phyloP scores from a whole-genome alignment of 2,888 invertebrate genomes.

The Caenorhabditis angaria region DNA sequence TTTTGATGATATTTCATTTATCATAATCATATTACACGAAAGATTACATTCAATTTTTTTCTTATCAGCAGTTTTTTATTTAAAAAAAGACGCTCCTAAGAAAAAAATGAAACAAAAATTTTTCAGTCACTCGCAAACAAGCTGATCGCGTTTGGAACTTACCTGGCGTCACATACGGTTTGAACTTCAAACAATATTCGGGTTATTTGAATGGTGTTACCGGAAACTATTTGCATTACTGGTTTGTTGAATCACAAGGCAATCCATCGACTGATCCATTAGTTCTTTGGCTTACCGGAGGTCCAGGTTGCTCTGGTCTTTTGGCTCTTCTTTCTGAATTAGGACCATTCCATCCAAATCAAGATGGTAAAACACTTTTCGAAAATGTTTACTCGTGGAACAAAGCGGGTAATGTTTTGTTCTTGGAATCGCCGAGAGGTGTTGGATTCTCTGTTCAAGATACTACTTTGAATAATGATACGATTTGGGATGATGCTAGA shows the following conservation, averaged over 20 bases:
- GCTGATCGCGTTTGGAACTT: slow-evolving; percentile 56
- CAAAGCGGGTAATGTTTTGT: slow-evolving; percentile 74
- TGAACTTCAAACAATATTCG: slow-evolving; percentile 74
- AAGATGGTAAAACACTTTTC: slow-evolving; percentile 68
- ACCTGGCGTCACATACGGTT: slow-evolving; percentile 62
- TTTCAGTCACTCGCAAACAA: slow-evolving; percentile 54
- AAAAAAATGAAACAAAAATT: neutral
- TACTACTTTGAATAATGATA: slow-evolving; percentile 50
- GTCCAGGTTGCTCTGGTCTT: slow-evolving; percentile 68
- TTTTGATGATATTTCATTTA: slow-evolving; percentile 22
- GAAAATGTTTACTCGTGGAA: slow-evolving; percentile 72
- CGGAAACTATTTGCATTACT: slow-evolving; percentile 61
- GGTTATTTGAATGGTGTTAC: slow-evolving; percentile 71
- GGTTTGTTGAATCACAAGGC: slow-evolving; percentile 66
- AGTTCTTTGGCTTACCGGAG: slow-evolving; percentile 74
- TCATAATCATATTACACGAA: neutral
- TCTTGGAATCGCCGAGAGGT: slow-evolving; percentile 75
- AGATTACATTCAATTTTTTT: neutral
- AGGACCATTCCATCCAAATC: slow-evolving; percentile 64
- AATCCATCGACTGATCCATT: slow-evolving; percentile 73
- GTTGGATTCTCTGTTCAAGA: slow-evolving; percentile 74
- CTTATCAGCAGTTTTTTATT: neutral
- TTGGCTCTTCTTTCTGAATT: slow-evolving; percentile 52
- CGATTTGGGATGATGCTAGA: slow-evolving; percentile 52
- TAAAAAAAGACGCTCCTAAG: neutral